Base-by-base conservation (phyloP, 1,140 invertebrate genomes). In the Leucophenga varia region DNA sequence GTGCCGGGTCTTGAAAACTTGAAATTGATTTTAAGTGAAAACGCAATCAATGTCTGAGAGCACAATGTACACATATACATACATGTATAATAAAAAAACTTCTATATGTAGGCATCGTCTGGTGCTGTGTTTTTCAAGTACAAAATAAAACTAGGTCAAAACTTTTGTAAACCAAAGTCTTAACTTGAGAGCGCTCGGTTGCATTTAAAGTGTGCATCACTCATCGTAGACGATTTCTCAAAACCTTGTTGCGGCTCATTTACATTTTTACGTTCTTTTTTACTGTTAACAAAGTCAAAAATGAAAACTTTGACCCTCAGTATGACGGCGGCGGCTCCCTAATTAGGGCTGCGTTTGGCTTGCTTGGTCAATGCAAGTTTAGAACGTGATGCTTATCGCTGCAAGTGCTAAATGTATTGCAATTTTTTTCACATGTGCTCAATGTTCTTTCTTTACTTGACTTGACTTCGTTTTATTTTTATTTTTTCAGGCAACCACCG, bases 401-500 rank as follows among this genome's bases (percentile, higher is more conserved):
- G 30, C 16, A 39, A 30, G 39, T 39, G 12, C 28, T 8, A 30
- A 18, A 39, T 37, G 22, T 48, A 49, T 36, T 56, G 47, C 31
- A 52, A 35, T 45, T 39, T 44, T 34, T 34, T 6, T 21, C 17
- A 25, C 41, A 35, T 46, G 52, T 54, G 43, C 35, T 48, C 13
- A 30, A 20, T 34, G 43, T 43, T 39, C 25, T 19, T 48, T 32
- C 21, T 35, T 25, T 31, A 39, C 4, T 39, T 12, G 28, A 1
- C 2, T 36, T 22, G 36, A 17, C 10, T 40, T 32, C 4, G 21
- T 16, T 12, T 47, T 39, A 4, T 2, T 42, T 46, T 37, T 19
- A 10, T 22, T 14, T 51, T 47, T 38, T 9, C 70, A 84, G 76
- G 82, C 86, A 45, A 82, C 84, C 25, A 86, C 87, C 12, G 84